Percentiles rank a stretch among this genome's conserved stretches.
Conservation (phyloP, 2,113 vertebrate genomes). For the Deroptyus accipitrinus region DNA sequence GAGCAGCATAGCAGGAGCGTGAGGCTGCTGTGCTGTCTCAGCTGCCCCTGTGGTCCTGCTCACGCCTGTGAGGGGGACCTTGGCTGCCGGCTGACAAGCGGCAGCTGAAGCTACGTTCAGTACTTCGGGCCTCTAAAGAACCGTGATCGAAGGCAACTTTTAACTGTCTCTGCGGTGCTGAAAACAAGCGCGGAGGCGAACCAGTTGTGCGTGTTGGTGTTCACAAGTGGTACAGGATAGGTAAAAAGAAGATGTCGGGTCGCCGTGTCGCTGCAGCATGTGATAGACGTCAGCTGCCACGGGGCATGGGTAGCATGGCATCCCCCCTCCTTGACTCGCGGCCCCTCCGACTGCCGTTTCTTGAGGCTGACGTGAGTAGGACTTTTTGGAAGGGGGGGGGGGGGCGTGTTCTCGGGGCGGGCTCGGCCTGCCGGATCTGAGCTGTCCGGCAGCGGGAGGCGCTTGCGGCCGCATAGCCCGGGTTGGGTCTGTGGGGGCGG, state of each 20-base stretch:
- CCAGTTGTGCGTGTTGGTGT: conserved; percentile 33
- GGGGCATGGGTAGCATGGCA: conserved; percentile 59
- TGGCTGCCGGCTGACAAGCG: background rate
- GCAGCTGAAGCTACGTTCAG: background rate
- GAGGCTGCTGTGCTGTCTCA: background rate
- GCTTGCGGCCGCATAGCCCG: background rate
- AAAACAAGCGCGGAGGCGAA: background rate
- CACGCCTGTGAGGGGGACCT: background rate
- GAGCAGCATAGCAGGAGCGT: background rate
- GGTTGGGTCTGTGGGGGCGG: accelerated
- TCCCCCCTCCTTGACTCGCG: conserved; percentile 55
- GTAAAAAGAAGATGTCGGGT: conserved; percentile 69
- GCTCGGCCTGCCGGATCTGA: background rate
- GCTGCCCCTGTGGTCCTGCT: background rate
- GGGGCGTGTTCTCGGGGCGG: background rate
- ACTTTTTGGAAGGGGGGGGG: no score
- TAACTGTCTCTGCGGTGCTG: background rate
- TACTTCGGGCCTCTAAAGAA: background rate
- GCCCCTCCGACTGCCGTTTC: conserved; percentile 59
- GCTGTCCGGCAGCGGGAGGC: accelerated
- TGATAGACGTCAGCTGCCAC: conserved; percentile 60
- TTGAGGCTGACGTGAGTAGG: conserved; percentile 67
- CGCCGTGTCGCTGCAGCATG: conserved; percentile 52
- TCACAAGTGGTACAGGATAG: conserved; percentile 48
- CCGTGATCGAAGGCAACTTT: background rate